phyloP scores from a whole-genome alignment of 2,797 vertebrate genomes.

The Leuciscus waleckii region DNA sequence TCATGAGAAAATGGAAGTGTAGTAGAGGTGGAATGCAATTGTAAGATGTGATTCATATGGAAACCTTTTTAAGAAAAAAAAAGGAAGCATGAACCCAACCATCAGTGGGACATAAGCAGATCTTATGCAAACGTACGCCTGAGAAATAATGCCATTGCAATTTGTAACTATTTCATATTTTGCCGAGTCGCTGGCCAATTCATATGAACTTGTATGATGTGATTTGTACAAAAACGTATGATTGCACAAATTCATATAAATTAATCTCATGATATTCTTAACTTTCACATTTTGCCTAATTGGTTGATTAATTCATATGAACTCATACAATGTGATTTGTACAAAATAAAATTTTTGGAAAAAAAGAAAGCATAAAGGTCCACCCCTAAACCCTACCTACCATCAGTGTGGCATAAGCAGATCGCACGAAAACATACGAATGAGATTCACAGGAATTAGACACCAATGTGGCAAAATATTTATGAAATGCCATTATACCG shows the following conservation, averaged over 20 bases:
- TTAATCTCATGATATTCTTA: no score
- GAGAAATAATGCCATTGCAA: background rate
- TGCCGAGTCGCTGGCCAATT: background rate
- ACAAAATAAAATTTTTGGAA: background rate
- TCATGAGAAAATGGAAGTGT: no score
- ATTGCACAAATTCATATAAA: background rate
- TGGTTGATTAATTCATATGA: background rate
- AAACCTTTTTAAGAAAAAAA: background rate
- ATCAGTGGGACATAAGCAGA: background rate
- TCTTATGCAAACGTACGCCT: no score
- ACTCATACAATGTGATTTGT: background rate
- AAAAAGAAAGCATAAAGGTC: background rate
- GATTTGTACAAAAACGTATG: background rate
- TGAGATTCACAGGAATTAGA: background rate
- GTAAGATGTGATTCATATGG: no score
- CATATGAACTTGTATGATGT: background rate
- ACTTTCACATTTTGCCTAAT: background rate
- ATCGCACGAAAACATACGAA: background rate
- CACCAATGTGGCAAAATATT: background rate
- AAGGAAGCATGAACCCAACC: background rate
- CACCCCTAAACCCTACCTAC: background rate
- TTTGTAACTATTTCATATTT: no score
- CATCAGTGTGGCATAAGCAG: background rate
- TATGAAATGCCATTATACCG: background rate
- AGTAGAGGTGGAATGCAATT: no score